phyloP scores from a whole-genome alignment of 1,140 invertebrate species.

The Leucophenga varia region DNA sequence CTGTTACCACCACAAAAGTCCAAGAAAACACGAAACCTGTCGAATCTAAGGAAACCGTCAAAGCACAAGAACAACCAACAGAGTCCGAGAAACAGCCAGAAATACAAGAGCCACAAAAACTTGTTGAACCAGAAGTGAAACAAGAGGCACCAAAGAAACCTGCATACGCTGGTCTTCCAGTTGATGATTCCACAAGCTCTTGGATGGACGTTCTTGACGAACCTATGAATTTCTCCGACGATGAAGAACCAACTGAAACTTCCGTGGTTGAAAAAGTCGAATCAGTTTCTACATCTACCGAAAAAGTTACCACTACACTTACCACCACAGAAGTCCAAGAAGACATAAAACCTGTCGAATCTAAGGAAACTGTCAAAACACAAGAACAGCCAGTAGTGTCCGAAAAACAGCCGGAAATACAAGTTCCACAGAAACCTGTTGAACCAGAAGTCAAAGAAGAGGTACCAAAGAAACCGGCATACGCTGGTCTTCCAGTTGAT shows the following conservation, averaged over 20 bases:
- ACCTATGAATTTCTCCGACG: conserved; percentile 56
- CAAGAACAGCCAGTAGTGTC: neutral
- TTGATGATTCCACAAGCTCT: conserved; percentile 56
- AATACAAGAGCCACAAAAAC: conserved; percentile 4
- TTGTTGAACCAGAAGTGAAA: conserved; percentile 6
- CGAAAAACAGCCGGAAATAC: no score
- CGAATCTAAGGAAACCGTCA: neutral
- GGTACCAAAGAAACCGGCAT: conserved; percentile 26
- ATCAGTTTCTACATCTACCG: neutral
- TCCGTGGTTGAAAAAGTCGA: conserved; percentile 5
- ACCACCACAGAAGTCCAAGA: neutral
- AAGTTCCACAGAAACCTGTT: neutral
- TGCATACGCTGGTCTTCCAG: conserved; percentile 54
- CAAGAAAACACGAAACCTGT: conserved; percentile 8
- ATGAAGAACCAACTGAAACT: conserved; percentile 29
- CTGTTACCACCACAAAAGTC: neutral
- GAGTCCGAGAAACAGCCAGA: conserved; percentile 7
- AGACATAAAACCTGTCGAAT: neutral
- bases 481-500: conserved; percentile 57
- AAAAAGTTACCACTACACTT: neutral
- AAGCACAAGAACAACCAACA: conserved; percentile 1
- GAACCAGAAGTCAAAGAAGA: conserved; percentile 1
- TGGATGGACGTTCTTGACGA: conserved; percentile 61
- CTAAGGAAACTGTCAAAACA: neutral
- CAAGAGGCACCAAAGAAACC: conserved; percentile 23